Conservation (phyloP, 2,797 vertebrate genomes). For the Clarias laeviceps region DNA sequence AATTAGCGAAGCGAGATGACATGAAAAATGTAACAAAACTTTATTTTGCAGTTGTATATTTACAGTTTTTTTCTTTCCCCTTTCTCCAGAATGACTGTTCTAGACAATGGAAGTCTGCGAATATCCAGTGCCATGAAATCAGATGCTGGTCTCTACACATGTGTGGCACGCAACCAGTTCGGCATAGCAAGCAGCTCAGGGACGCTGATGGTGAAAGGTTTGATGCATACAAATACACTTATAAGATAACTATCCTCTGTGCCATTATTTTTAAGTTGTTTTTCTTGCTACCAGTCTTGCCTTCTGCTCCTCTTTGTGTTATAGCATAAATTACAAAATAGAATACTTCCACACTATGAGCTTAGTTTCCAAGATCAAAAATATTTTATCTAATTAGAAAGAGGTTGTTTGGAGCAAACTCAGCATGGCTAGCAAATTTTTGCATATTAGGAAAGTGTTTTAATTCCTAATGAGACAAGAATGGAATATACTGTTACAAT, state of each 20-base stretch:
- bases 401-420: conserved; percentile 19
- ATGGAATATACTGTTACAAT: conserved; percentile 56
- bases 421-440: conserved; percentile 23
- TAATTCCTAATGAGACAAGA: conserved; percentile 63
- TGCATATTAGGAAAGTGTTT: conserved; percentile 41
- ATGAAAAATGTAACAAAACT: not conserved
- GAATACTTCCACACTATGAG: not conserved
- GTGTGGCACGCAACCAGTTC: conserved; percentile 91
- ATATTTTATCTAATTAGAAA: conserved; percentile 16
- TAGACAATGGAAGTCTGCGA: conserved; percentile 88
- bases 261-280: not conserved
- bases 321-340: not conserved
- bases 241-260: not conserved
- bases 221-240: conserved; percentile 13
- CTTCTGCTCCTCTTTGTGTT: not conserved
- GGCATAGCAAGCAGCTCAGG: conserved; percentile 92
- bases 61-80: conserved; percentile 16
- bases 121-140: conserved; percentile 88
- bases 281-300: not conserved
- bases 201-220: conserved; percentile 94
- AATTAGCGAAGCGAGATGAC: not conserved
- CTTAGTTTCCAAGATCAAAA: not conserved
- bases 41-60: not conserved
- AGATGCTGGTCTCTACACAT: conserved; percentile 89
- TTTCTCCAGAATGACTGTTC: conserved; percentile 77